phyloP scores from a whole-genome alignment of 2,113 vertebrate species.

The Charadrius vociferus region DNA sequence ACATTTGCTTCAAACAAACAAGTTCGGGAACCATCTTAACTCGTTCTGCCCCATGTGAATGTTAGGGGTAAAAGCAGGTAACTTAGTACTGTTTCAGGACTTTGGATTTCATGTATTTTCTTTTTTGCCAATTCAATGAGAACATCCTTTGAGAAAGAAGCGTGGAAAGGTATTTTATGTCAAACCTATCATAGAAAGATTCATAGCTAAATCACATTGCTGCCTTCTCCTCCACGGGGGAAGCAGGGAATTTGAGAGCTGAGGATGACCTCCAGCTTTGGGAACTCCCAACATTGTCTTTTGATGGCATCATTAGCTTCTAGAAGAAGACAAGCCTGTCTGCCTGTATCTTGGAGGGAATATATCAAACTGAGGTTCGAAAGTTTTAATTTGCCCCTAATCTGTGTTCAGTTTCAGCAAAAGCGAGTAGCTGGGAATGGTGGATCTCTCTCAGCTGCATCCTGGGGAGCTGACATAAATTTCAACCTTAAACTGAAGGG shows the following conservation, averaged over 20 bases:
- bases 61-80: neutral
- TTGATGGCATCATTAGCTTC: neutral
- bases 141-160: neutral
- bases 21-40: neutral
- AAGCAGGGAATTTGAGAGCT: neutral
- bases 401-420: neutral
- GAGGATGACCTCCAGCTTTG: constrained; percentile 14
- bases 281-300: constrained; percentile 1
- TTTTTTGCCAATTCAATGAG: neutral
- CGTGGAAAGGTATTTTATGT: neutral
- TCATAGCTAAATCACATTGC: neutral
- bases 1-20: neutral
- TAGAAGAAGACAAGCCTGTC: neutral
- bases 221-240: neutral
- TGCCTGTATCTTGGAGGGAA: neutral
- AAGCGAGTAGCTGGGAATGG: neutral
- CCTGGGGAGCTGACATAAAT: constrained; percentile 22
- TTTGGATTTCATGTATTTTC: neutral
- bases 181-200: neutral
- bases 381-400: constrained; percentile 8
- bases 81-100: neutral
- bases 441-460: neutral
- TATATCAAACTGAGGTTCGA: neutral
- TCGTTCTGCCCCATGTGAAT: neutral
- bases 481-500: constrained; percentile 12